These are phyloP conservation scores for Sebastes wilsoni DNA, from an alignment of 2,797 vertebrate species.

Conservation along the genomic window DNA sequence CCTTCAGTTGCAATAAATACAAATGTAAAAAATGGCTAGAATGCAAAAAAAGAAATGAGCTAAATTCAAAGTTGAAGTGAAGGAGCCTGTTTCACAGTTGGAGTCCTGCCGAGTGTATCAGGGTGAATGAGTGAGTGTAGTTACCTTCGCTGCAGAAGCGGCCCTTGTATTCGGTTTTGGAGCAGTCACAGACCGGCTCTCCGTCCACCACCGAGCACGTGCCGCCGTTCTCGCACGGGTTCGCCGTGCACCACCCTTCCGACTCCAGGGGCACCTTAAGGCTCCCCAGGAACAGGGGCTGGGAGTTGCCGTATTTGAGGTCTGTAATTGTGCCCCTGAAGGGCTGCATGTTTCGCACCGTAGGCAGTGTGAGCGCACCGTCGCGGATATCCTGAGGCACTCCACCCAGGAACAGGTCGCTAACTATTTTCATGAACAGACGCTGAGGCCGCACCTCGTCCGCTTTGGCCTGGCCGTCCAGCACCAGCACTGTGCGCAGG, in stretches of 20 bases:
- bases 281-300: conserved; percentile 92
- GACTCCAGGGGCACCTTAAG: conserved; percentile 89
- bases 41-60: not conserved
- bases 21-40: not conserved
- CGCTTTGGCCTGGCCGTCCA: conserved; percentile 89
- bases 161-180: conserved; percentile 92
- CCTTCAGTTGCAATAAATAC: not conserved
- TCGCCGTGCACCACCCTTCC: conserved; percentile 91
- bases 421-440: conserved; percentile 96
- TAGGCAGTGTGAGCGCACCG: conserved; percentile 91
- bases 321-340: conserved; percentile 94
- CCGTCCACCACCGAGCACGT: conserved; percentile 92
- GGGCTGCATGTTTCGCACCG: conserved; percentile 86
- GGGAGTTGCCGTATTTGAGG: conserved; percentile 92
- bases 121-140: not conserved
- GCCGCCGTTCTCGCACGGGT: conserved; percentile 96
- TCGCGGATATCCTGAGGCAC: conserved; percentile 92
- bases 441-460: conserved; percentile 90
- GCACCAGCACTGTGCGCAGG: conserved; percentile 88
- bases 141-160: conserved; percentile 98
- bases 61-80: not conserved
- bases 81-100: conserved; percentile 13
- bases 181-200: conserved; percentile 93
- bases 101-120: not conserved
- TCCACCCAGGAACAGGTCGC: conserved; percentile 96